A percentile compares a stretch with the other conserved stretches of the same genome.
Conservation (phyloP, 2,113 vertebrate species). For the Malurus alboscapulatus region DNA sequence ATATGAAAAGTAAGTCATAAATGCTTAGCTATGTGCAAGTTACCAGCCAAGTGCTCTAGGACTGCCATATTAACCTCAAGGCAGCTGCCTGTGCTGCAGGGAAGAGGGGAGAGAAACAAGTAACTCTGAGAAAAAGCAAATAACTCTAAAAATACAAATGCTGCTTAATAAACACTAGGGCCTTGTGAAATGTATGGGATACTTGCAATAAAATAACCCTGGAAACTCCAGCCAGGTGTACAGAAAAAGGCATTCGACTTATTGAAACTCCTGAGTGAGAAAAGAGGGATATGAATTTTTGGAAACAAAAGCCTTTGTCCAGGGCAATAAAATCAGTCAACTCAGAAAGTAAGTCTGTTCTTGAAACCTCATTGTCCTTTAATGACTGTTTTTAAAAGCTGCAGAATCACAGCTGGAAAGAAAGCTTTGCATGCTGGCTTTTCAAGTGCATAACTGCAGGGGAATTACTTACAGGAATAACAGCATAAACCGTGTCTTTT, state of each 20-base stretch:
- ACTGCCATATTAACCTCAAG: not conserved
- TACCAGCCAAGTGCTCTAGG: not conserved
- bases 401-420: not conserved
- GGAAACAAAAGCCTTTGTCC: not conserved
- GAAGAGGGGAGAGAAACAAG: not conserved
- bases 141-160: not conserved
- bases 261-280: not conserved
- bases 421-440: not conserved
- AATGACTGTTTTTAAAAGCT: not conserved
- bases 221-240: not conserved
- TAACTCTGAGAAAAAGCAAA: not conserved
- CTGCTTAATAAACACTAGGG: not conserved
- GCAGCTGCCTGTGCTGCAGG: not conserved
- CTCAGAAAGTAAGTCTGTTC: not conserved
- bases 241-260: not conserved
- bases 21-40: not conserved
- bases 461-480: conserved; percentile 89
- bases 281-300: not conserved
- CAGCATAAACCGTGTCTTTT: conserved; percentile 90
- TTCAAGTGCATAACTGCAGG: not conserved
- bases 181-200: not conserved
- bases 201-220: not conserved
- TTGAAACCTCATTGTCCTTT: conserved; percentile 1
- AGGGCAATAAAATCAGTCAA: not conserved
- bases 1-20: not conserved